These are phyloP conservation scores for Hoplodrina blanda DNA, from an alignment of 2,888 invertebrate species.

Conservation along the genomic window DNA sequence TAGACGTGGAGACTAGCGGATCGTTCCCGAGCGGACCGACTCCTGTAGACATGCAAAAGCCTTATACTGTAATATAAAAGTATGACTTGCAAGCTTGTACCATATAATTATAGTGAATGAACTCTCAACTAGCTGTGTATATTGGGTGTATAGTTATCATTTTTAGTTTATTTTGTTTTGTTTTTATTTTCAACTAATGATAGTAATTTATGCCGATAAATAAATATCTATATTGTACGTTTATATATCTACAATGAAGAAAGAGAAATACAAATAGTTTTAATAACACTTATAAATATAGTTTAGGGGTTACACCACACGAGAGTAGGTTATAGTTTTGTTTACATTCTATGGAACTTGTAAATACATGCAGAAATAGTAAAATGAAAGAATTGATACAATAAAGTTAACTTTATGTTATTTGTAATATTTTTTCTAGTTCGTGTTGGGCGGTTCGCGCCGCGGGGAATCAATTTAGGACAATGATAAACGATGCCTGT, in stretches of 20 bases:
- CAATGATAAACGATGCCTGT: constrained; percentile 76
- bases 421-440: constrained; percentile 86
- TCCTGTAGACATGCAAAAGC: constrained; percentile 83
- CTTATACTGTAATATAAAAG: constrained; percentile 86
- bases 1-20: constrained; percentile 71
- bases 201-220: constrained; percentile 89
- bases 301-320: constrained; percentile 88
- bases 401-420: constrained; percentile 88
- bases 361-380: constrained; percentile 88
- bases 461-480: constrained; percentile 69
- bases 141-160: constrained; percentile 90
- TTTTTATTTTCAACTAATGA: constrained; percentile 86
- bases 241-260: constrained; percentile 82
- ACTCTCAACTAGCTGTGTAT: constrained; percentile 88
- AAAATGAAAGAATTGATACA: constrained; percentile 88
- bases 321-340: constrained; percentile 87
- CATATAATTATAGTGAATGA: constrained; percentile 84
- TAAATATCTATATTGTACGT: constrained; percentile 86
- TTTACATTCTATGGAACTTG: constrained; percentile 87
- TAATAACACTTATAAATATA: constrained; percentile 89
- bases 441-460: constrained; percentile 70
- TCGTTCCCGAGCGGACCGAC: constrained; percentile 69
- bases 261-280: constrained; percentile 89
- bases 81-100: constrained; percentile 85
- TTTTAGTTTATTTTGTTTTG: constrained; percentile 83